Evolutionary conservation across 2,113 vertebrate species (phyloP).

Genomic region (Puma concolor): DNA sequence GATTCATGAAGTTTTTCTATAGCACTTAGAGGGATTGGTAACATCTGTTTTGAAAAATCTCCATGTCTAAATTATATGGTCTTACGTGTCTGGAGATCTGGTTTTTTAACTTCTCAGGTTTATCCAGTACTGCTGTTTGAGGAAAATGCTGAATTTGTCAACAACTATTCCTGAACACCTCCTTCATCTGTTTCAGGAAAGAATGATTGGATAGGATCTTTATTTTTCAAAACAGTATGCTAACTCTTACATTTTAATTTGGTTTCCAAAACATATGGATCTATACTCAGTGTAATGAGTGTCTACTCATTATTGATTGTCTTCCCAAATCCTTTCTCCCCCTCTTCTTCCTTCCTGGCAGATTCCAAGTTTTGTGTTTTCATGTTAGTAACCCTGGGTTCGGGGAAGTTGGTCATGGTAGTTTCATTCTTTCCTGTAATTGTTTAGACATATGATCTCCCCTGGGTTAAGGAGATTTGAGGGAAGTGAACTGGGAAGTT

Average conservation of each 20-base stretch:
- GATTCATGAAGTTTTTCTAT: not conserved
- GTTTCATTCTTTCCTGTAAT: not conserved
- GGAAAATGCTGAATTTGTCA: not conserved
- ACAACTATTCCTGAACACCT: not conserved
- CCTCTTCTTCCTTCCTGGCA: not conserved
- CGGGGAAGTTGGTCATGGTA: not conserved
- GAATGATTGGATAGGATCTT: not conserved
- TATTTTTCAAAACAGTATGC: not conserved
- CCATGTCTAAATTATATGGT: not conserved
- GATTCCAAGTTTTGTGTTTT: not conserved
- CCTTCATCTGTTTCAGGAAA: not conserved
- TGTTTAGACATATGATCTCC: not conserved
- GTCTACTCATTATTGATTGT: not conserved
- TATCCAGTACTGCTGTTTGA: not conserved
- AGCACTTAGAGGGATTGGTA: not conserved
- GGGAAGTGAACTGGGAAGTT: not conserved
- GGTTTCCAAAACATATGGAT: not conserved
- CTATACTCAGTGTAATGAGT: not conserved
- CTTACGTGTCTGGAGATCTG: not conserved
- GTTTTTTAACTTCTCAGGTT: not conserved
- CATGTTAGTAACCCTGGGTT: not conserved
- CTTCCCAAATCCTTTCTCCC: not conserved
- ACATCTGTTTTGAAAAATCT: not conserved
- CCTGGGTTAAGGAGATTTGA: not conserved
- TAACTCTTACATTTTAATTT: not conserved